Conservation (phyloP, 2,888 invertebrate species). For the Drosophila rubida region DNA sequence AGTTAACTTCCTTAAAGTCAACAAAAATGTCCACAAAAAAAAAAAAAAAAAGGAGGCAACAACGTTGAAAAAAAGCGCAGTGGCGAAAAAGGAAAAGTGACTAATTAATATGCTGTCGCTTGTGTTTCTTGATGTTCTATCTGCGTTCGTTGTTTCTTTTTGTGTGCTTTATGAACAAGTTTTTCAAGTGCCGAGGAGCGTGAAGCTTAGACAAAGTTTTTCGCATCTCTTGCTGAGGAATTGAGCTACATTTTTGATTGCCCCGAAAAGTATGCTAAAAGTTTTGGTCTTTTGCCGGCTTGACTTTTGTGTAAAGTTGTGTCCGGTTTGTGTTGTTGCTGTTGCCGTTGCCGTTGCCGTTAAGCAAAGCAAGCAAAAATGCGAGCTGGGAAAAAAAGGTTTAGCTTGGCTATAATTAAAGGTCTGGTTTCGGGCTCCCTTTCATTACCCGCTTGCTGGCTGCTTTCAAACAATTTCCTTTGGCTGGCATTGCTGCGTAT, state of each 20-base stretch:
- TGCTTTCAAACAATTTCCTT: constrained; percentile 26
- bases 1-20: constrained; percentile 27
- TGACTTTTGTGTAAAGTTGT: constrained; percentile 37
- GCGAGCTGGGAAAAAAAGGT: constrained; percentile 40
- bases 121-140: constrained; percentile 28
- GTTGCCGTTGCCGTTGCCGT: background rate
- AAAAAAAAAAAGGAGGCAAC: constrained; percentile 3
- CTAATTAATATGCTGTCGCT: constrained; percentile 66
- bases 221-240: constrained; percentile 26
- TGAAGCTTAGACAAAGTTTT: constrained; percentile 42
- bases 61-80: background rate
- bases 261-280: constrained; percentile 53
- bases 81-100: constrained; percentile 25
- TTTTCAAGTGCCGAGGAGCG: constrained; percentile 8
- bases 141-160: constrained; percentile 18
- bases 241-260: constrained; percentile 65
- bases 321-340: background rate
- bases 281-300: constrained; percentile 29
- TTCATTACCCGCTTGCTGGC: constrained; percentile 46
- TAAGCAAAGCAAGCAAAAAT: constrained; percentile 20
- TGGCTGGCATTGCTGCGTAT: constrained; percentile 41
- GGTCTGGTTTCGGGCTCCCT: constrained; percentile 28
- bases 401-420: constrained; percentile 71
- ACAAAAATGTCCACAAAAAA: constrained; percentile 19
- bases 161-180: constrained; percentile 2